Evolutionary conservation across 2,888 invertebrate species (phyloP).

Genomic region (Epiblema foenella): DNA sequence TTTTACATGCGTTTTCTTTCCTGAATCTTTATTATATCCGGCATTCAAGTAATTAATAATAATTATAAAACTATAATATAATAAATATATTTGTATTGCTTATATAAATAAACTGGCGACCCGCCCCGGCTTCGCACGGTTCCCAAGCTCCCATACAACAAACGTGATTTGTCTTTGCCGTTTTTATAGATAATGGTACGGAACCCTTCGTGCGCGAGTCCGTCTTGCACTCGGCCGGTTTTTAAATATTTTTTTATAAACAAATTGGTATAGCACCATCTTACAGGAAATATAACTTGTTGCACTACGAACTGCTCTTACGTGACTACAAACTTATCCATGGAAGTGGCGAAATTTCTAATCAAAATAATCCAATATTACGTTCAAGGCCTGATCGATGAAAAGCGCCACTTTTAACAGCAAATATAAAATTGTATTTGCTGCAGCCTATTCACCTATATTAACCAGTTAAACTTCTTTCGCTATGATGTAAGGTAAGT

Average conservation of each 20-base stretch:
- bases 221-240: no score
- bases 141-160: no score
- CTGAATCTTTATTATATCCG: background rate
- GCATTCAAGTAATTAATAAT: background rate
- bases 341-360: background rate
- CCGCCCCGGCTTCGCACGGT: no score
- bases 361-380: conserved; percentile 7
- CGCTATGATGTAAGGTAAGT: conserved; percentile 28
- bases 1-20: background rate
- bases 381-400: background rate
- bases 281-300: conserved; percentile 16
- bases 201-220: no score
- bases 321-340: conserved; percentile 16
- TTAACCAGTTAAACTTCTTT: conserved; percentile 33
- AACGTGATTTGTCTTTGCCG: no score
- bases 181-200: no score
- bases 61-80: no score
- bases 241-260: background rate
- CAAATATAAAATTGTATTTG: conserved; percentile 11
- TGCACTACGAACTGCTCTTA: conserved; percentile 7
- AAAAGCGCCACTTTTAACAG: conserved; percentile 3
- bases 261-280: conserved; percentile 6
- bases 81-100: no score
- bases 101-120: no score
- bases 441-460: conserved; percentile 34